Conservation (phyloP, 2,113 vertebrate species). For the Amazona guildingii region DNA sequence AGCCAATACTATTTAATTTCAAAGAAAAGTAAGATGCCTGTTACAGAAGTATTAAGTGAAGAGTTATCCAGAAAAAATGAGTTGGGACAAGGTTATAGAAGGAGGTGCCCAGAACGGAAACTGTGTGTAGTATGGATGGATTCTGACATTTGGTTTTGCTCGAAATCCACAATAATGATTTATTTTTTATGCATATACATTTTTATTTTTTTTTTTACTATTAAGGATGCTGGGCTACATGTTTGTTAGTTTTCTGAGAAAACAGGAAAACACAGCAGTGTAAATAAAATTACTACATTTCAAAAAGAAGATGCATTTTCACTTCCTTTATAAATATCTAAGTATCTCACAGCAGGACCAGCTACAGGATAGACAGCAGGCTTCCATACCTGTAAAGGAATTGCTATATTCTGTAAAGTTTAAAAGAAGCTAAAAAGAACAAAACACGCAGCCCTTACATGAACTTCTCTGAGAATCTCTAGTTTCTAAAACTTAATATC, state of each 20-base stretch:
- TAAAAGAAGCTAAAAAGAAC: background rate
- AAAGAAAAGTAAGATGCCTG: background rate
- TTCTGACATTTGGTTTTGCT: background rate
- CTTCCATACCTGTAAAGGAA: background rate
- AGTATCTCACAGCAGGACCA: background rate
- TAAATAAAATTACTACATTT: background rate
- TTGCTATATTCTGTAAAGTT: background rate
- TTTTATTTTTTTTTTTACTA: background rate
- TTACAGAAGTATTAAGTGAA: background rate
- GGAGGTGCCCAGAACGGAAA: background rate
- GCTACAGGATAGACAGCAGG: background rate
- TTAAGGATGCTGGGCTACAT: background rate
- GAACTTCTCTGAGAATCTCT: background rate
- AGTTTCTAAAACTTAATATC: background rate
- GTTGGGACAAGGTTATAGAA: background rate
- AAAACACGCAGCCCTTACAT: background rate
- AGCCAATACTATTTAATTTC: background rate
- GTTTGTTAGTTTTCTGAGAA: background rate
- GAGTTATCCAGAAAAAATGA: background rate
- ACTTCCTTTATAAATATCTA: background rate
- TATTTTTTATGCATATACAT: background rate
- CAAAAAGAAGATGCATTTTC: background rate
- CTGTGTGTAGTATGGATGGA: background rate
- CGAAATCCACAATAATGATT: background rate
- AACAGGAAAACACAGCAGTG: background rate